These are phyloP conservation scores for Rhinoraja longicauda DNA, from an alignment of 2,797 vertebrate species.

Conservation along the genomic window DNA sequence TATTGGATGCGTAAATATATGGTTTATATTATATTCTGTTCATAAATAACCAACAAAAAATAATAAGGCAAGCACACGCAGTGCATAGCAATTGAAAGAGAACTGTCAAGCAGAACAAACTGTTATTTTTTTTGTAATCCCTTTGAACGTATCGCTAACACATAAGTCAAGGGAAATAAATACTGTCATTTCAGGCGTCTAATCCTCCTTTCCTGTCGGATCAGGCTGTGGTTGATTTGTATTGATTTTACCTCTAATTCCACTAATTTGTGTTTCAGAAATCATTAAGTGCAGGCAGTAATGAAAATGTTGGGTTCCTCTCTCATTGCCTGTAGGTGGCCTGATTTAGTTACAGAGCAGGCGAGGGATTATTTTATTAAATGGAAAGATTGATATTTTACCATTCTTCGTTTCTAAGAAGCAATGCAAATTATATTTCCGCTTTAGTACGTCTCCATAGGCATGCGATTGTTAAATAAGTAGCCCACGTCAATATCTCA, in stretches of 20 bases:
- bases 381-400: slow-evolving; percentile 42
- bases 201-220: slow-evolving; percentile 60
- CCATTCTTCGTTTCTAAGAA: slow-evolving; percentile 49
- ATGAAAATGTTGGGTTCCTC: slow-evolving; percentile 65
- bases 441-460: slow-evolving; percentile 54
- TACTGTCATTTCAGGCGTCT: slow-evolving; percentile 59
- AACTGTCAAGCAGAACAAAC: slow-evolving; percentile 48
- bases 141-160: slow-evolving; percentile 52
- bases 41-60: slow-evolving; percentile 43
- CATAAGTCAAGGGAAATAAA: slow-evolving; percentile 55
- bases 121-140: slow-evolving; percentile 58
- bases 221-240: slow-evolving; percentile 58
- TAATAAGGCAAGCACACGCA: slow-evolving; percentile 44
- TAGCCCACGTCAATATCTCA: slow-evolving; percentile 48
- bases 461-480: slow-evolving; percentile 47
- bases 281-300: slow-evolving; percentile 56
- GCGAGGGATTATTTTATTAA: slow-evolving; percentile 67
- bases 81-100: slow-evolving; percentile 43
- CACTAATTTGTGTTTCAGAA: slow-evolving; percentile 65
- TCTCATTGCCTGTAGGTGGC: slow-evolving; percentile 58
- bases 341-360: slow-evolving; percentile 56
- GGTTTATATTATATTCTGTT: slow-evolving; percentile 43
- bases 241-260: slow-evolving; percentile 66
- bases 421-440: slow-evolving; percentile 59
- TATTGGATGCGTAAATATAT: slow-evolving; percentile 39